These are phyloP conservation scores for Todus mexicanus DNA, from an alignment of 2,797 vertebrate genomes.

Conservation along the genomic window DNA sequence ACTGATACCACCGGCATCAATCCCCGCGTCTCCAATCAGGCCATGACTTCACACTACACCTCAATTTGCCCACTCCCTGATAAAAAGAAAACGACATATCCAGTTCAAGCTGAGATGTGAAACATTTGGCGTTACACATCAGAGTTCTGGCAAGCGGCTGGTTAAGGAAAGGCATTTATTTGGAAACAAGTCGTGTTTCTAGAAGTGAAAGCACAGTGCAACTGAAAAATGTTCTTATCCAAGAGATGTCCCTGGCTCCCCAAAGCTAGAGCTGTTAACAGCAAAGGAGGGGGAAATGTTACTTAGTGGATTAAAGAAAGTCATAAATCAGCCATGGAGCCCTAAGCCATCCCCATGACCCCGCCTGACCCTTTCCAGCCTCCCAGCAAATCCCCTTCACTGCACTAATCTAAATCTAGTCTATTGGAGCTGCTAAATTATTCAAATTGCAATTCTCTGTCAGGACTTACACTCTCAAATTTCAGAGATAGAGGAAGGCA, in stretches of 20 bases:
- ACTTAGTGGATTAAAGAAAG: slow-evolving; percentile 13
- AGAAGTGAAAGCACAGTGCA: neutral
- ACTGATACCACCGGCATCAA: neutral
- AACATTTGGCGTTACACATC: neutral
- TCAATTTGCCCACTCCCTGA: neutral
- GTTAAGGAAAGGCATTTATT: neutral
- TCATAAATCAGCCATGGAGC: slow-evolving; percentile 17
- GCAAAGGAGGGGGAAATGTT: neutral
- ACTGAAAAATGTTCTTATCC: neutral
- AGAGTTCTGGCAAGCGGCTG: neutral
- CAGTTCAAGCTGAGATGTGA: neutral
- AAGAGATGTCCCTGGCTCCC: neutral
- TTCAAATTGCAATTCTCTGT: neutral
- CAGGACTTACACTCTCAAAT: neutral
- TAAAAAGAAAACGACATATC: neutral
- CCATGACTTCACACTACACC: neutral
- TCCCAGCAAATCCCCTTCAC: neutral
- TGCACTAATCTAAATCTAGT: neutral
- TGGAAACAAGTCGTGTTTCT: neutral
- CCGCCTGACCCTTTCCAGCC: neutral
- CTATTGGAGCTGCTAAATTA: neutral
- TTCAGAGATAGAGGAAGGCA: neutral
- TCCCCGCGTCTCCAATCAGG: neutral
- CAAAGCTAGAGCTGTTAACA: neutral
- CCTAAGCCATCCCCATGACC: neutral